Evolutionary conservation across 2,888 invertebrate species (phyloP).

Genomic region (Andrena chrysosceles): DNA sequence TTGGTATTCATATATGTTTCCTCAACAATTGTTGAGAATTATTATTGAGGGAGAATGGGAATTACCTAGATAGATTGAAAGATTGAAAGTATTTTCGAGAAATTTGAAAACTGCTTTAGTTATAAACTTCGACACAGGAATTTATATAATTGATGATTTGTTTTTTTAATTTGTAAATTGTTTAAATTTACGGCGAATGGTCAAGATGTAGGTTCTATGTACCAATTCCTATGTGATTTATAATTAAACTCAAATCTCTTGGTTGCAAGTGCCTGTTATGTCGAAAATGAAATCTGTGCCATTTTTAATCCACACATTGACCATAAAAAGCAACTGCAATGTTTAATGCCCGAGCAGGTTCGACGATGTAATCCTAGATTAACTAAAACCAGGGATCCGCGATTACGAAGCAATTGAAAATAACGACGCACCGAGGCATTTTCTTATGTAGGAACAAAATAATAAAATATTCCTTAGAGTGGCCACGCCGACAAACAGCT

Average conservation of each 20-base stretch:
- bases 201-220: too few species aligned
- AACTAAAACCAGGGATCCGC: slow-evolving; percentile 36
- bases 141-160: too few species aligned
- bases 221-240: too few species aligned
- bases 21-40: not conserved
- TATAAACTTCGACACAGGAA: too few species aligned
- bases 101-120: too few species aligned
- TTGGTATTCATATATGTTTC: not conserved
- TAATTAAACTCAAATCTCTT: too few species aligned
- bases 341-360: slow-evolving; percentile 23
- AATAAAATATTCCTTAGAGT: slow-evolving; percentile 19
- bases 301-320: not conserved
- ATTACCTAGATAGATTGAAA: too few species aligned
- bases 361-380: slow-evolving; percentile 18
- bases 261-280: too few species aligned
- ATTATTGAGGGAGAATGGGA: too few species aligned
- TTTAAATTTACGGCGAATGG: too few species aligned
- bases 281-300: not conserved
- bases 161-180: too few species aligned
- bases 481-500: slow-evolving; percentile 4
- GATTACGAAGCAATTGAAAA: slow-evolving; percentile 23
- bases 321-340: not conserved
- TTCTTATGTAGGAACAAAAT: not conserved
- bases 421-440: slow-evolving; percentile 43
- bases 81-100: too few species aligned